Percentiles rank a stretch among this genome's conserved stretches.
phyloP scores from a whole-genome alignment of 2,113 vertebrate species.

The Erpornis zantholeuca region DNA sequence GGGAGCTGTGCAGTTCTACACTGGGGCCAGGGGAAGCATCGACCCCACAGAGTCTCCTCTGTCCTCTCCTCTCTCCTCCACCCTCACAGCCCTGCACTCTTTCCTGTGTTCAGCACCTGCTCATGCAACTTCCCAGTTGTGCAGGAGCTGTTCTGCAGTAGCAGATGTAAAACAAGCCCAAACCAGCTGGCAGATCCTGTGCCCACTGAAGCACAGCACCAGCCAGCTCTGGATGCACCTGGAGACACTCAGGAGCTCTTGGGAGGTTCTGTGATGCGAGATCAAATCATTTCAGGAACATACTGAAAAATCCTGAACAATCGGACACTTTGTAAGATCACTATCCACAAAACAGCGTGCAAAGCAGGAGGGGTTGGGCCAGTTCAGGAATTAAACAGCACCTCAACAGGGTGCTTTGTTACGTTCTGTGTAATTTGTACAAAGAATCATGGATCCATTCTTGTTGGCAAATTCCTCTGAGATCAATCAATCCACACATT shows the following conservation, averaged over 20 bases:
- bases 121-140: not conserved
- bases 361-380: not conserved
- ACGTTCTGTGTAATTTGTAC: not conserved
- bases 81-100: accelerated
- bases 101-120: not conserved
- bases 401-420: not conserved
- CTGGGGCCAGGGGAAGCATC: not conserved
- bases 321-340: not conserved
- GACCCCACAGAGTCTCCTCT: not conserved
- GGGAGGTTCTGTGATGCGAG: not conserved
- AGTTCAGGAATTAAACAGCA: not conserved
- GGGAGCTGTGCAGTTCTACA: not conserved
- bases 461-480: not conserved
- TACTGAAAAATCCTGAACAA: not conserved
- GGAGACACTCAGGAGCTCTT: not conserved
- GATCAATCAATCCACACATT: not conserved
- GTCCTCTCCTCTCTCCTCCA: not conserved
- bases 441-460: not conserved
- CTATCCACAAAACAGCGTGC: accelerated
- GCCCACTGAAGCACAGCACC: not conserved
- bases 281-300: not conserved
- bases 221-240: not conserved
- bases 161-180: not conserved
- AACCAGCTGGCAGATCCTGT: not conserved
- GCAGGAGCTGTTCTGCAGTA: not conserved